Base-by-base conservation (phyloP, 2,888 invertebrate genomes). In the Chymomyza procnemis region DNA sequence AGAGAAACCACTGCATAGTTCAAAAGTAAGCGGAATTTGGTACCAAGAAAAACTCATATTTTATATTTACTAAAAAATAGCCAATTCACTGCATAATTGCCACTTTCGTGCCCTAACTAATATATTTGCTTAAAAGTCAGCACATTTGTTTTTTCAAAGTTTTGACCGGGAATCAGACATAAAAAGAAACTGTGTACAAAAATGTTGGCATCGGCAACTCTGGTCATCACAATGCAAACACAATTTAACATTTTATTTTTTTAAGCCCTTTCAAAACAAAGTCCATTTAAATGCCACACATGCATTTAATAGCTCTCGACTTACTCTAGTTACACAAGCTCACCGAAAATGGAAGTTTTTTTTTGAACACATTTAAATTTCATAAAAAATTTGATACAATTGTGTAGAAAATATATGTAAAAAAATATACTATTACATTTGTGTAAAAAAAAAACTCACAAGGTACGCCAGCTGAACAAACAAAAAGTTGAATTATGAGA, bases 141-240 rank as follows among this genome's bases (percentile, higher is more conserved):
- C 26, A 26, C 8, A 4, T 26, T 4, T 26, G 0, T 26, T 26
- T 26, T 26, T 1, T 26, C 8, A 26, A 26, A 26, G 26, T 26
- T 26, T 26, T 26, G 4, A 26, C 5, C 26, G 8, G 26, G 1
- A 26, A 26, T 26, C 26, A 26, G 26, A 26, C 1, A 1, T 26
- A 26, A 26, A 26, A 26, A 26, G 48, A 57, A 34, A 57, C 9
- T 16, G 61, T 55, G 54, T 54, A 30, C 60, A 67, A 57, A 41
- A 61, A 54, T 68, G 60, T 62, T 63, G 69, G 55, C 71, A 68
- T 67, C 66, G 57, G 48, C 54, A 22, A n/a, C 50, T 58, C 47
- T 16, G 19, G 55, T 41, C 34, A 41, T 12, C 34, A 12, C 34
- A 16, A 18, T 50, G 50, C 4, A 50, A 16, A 50, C 50, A 50